Evolutionary conservation across 2,113 vertebrate genomes (phyloP).

Genomic region (Martes martes): DNA sequence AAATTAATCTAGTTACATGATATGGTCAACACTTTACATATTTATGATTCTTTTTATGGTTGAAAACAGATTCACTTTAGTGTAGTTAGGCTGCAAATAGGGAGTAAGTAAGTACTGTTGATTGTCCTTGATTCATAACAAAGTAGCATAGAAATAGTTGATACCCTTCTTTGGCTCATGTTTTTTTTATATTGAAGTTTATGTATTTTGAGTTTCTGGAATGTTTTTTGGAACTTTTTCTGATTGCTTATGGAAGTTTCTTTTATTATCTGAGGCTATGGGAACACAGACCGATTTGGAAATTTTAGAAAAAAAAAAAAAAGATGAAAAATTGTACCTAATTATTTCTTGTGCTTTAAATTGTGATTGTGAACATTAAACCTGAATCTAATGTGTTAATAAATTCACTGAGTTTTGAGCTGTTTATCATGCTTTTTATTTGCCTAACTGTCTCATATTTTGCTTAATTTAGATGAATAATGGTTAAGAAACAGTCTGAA

Average conservation of each 20-base stretch:
- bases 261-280: not conserved
- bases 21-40: not conserved
- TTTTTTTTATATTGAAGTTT: not conserved
- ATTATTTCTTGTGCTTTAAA: slow-evolving; percentile 2
- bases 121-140: not conserved
- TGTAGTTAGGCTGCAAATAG: not conserved
- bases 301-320: not conserved
- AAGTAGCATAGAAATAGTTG: not conserved
- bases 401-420: not conserved
- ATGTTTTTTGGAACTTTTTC: not conserved
- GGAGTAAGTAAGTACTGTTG: not conserved
- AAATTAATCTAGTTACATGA: not conserved
- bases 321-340: not conserved
- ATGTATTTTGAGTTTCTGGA: not conserved
- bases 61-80: not conserved
- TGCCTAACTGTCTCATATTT: not conserved
- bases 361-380: slow-evolving; percentile 22
- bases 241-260: not conserved
- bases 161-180: not conserved
- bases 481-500: not conserved
- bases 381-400: not conserved
- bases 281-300: not conserved
- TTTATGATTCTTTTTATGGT: not conserved
- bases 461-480: slow-evolving; percentile 54
- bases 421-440: not conserved